These are phyloP conservation scores for Tenebrosternarchus preto DNA, from an alignment of 2,113 vertebrate genomes.

Conservation along the genomic window DNA sequence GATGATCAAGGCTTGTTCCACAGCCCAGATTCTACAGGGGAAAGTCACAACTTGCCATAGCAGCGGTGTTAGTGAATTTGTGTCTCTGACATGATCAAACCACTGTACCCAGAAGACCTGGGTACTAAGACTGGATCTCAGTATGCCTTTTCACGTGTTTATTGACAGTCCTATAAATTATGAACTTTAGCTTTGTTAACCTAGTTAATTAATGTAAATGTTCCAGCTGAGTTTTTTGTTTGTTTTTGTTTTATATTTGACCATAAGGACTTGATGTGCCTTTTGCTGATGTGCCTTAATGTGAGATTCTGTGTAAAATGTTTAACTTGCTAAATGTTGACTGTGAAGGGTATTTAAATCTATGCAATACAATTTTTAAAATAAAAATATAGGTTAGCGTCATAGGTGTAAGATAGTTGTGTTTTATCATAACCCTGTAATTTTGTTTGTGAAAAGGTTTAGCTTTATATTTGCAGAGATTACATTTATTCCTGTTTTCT, in stretches of 20 bases:
- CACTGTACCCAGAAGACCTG: not conserved
- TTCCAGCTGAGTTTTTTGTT: constrained; percentile 11
- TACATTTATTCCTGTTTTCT: constrained; percentile 16
- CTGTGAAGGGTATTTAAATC: constrained; percentile 32
- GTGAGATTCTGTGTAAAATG: not conserved
- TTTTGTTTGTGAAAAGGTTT: not conserved
- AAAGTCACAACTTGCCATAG: constrained; percentile 15
- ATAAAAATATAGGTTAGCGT: not conserved
- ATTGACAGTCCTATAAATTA: constrained; percentile 10
- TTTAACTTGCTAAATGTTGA: constrained; percentile 26
- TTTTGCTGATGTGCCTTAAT: constrained; percentile 34
- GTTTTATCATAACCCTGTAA: not conserved
- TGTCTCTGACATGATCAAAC: not conserved
- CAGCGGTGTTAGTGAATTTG: not conserved
- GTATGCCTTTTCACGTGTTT: not conserved
- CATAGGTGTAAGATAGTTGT: constrained; percentile 7
- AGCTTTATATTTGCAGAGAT: constrained; percentile 6
- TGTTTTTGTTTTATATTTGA: constrained; percentile 10
- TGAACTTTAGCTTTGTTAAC: not conserved
- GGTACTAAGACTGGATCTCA: not conserved
- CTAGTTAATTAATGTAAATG: constrained; percentile 42
- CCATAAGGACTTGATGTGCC: not conserved
- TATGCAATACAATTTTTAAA: constrained; percentile 37
- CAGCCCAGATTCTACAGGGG: constrained; percentile 41
- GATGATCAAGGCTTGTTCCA: constrained; percentile 46